Conservation (phyloP, 2,888 invertebrate species). For the Coenonympha glycerion region DNA sequence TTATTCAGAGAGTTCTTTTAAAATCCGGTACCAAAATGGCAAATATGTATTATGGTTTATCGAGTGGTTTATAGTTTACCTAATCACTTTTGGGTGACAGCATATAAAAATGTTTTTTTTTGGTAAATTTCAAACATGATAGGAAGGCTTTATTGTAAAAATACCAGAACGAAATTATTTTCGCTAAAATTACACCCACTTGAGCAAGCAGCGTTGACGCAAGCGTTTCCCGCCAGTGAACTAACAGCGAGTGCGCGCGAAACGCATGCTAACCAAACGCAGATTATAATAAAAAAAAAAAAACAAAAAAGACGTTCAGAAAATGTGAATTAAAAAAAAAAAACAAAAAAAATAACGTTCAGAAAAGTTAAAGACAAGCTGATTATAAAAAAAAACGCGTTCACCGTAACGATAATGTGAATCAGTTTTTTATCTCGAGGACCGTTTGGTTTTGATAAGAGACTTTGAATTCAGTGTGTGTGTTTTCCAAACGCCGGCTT, state of each 20-base stretch:
- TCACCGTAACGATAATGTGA: not conserved
- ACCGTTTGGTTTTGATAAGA: conserved; percentile 6
- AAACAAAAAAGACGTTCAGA: not conserved
- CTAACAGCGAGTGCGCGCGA: conserved; percentile 32
- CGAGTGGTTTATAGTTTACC: no score
- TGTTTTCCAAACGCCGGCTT: not conserved
- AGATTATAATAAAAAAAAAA: not conserved
- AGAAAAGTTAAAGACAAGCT: conserved; percentile 1
- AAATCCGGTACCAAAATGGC: no score
- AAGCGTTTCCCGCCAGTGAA: conserved; percentile 31
- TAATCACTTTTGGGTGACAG: no score
- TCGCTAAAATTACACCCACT: conserved; percentile 32
- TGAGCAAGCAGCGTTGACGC: conserved; percentile 26
- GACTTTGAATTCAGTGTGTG: conserved; percentile 17
- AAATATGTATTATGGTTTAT: no score
- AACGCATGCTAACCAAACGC: conserved; percentile 30
- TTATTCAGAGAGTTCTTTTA: no score
- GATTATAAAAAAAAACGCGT: conserved; percentile 12
- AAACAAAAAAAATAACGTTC: not conserved
- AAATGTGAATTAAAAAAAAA: no score
- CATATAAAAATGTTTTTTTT: no score
- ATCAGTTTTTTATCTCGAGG: conserved; percentile 10
- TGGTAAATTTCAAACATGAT: no score
- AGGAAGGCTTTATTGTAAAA: no score
- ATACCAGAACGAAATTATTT: conserved; percentile 20